Percentiles rank a stretch among this genome's conserved stretches.
Evolutionary conservation across 2,888 invertebrate genomes (phyloP).

Genomic region (Thelaira solivaga): DNA sequence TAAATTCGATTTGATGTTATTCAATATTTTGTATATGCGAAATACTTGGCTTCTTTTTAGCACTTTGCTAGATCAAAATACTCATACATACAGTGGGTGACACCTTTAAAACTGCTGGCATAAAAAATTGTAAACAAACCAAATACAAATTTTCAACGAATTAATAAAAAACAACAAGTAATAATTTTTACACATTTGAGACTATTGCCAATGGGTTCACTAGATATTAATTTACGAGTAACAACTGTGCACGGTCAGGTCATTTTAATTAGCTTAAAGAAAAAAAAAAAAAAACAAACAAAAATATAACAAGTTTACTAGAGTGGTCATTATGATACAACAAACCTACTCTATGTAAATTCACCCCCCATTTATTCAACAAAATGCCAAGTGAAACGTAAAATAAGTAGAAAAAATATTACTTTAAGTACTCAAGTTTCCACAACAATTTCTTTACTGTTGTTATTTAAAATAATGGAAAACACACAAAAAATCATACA

Average conservation of each 20-base stretch:
- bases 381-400: slow-evolving; percentile 4
- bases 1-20: too few species aligned
- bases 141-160: background rate
- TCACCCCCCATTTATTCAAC: slow-evolving; percentile 19
- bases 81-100: too few species aligned
- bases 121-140: too few species aligned
- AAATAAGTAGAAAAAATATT: slow-evolving; percentile 16
- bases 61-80: background rate
- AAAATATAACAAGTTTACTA: slow-evolving; percentile 13
- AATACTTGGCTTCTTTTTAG: slow-evolving; percentile 17
- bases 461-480: background rate
- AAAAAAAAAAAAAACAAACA: background rate
- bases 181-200: background rate
- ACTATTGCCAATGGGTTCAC: background rate
- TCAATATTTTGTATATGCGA: too few species aligned
- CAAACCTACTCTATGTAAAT: background rate
- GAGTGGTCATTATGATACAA: slow-evolving; percentile 30
- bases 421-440: slow-evolving; percentile 25
- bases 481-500: background rate
- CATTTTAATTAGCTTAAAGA: slow-evolving; percentile 49
- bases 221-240: background rate
- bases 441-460: background rate
- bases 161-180: background rate
- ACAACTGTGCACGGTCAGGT: slow-evolving; percentile 11
- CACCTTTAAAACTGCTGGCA: too few species aligned